Evolutionary conservation across 1,140 invertebrate genomes (phyloP).

Genomic region (Eumaeus atala): DNA sequence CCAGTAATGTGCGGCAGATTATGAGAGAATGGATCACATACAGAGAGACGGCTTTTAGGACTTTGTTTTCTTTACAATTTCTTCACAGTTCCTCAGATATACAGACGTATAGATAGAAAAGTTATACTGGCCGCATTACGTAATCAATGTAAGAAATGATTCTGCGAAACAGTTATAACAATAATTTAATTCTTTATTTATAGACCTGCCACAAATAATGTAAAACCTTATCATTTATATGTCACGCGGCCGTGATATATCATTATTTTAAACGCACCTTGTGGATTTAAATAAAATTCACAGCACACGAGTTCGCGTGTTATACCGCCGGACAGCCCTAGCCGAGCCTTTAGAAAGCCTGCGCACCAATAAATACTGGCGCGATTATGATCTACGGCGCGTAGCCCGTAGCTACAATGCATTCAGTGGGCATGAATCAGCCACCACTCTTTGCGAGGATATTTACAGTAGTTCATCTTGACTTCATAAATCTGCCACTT

Average conservation of each 20-base stretch:
- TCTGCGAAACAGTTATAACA: background rate
- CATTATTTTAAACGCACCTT: constrained; percentile 8
- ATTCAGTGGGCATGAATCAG: constrained; percentile 43
- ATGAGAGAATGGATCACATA: too few relatives aligned
- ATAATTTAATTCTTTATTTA: constrained; percentile 9
- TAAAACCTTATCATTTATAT: constrained; percentile 5
- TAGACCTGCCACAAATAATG: constrained; percentile 4
- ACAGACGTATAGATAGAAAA: too few relatives aligned
- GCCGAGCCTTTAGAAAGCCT: constrained; percentile 60
- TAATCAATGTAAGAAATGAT: too few relatives aligned
- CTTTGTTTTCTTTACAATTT: too few relatives aligned
- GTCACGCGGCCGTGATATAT: constrained; percentile 1
- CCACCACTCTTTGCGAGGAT: constrained; percentile 38
- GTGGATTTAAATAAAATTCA: constrained; percentile 12
- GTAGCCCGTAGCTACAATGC: constrained; percentile 66
- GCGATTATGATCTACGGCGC: constrained; percentile 71
- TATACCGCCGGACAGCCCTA: constrained; percentile 45
- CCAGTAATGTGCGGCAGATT: too few relatives aligned
- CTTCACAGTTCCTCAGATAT: too few relatives aligned
- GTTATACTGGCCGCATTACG: too few relatives aligned
- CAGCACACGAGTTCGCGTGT: constrained; percentile 40
- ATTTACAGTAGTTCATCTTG: constrained; percentile 46
- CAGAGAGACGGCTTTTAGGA: too few relatives aligned
- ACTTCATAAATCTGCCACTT: constrained; percentile 45
- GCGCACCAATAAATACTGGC: constrained; percentile 67